Conservation (phyloP, 2,797 vertebrate species). For the Micrastur ruficollis region DNA sequence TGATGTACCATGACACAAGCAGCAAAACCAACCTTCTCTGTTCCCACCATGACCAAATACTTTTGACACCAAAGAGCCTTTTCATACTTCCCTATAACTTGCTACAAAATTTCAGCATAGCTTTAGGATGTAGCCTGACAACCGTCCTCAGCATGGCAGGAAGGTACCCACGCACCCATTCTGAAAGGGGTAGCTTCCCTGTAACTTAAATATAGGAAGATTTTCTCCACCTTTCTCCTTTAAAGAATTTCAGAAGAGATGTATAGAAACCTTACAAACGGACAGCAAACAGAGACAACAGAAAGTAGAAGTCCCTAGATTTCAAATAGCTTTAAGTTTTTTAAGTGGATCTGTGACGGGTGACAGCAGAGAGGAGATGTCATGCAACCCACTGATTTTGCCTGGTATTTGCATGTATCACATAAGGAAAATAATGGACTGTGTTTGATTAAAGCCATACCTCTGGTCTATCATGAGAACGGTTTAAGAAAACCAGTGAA, state of each 20-base stretch:
- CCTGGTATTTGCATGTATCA: neutral
- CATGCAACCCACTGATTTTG: neutral
- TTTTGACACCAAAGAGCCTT: neutral
- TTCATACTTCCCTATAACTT: neutral
- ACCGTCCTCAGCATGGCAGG: fast-evolving
- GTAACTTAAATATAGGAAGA: neutral
- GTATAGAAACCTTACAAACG: neutral
- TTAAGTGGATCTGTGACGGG: neutral
- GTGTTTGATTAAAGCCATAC: neutral
- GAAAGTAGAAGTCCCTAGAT: neutral
- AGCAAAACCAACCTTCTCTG: neutral
- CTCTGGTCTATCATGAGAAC: neutral
- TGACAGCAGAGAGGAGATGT: neutral
- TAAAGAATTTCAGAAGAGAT: neutral
- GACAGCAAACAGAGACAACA: neutral
- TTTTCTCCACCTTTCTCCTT: neutral
- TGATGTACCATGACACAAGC: neutral
- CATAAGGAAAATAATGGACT: neutral
- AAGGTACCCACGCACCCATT: neutral
- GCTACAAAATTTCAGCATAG: neutral
- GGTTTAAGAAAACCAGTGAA: neutral
- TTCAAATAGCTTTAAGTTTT: neutral
- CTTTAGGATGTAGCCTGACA: neutral
- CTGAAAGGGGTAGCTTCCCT: neutral
- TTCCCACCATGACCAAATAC: neutral